Evolutionary conservation across 1,140 invertebrate genomes (phyloP), one percentile per base, ranked within the genome.

Genomic region (Harpegnathos saltator): DNA sequence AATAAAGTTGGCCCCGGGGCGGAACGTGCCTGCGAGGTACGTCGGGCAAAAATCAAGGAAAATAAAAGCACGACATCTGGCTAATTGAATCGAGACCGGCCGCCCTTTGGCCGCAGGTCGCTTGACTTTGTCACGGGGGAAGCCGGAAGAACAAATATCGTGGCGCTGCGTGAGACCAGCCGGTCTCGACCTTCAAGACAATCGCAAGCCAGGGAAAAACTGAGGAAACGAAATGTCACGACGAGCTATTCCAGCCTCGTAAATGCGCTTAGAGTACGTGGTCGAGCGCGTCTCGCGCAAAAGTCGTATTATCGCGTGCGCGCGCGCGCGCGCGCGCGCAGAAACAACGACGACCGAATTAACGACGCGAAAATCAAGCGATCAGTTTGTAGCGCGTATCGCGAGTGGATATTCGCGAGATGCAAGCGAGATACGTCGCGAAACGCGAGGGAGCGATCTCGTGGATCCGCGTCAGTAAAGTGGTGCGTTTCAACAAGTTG

Each of bases 31-130:
- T 33, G 12, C 50, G 33, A 68, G 29, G 48, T 22, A 26, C 7
- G 4, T 14, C 19, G 17, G 4, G 50, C 33, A 68, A 24, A 73
- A 81, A 72, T 81, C 68, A 52, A 33, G 77, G 54, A 81, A 61
- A 72, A 61, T 52, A 81, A 73, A 61, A 38, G n/a, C 33, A 61
- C 17, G 44, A 77, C 33, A 68, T 61, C 14, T 66, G 33, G 61
- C 26, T 83, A 83, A 83, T 62, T 83, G 73, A 83, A 24, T 62
- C n/a, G 38, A 48, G 24, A 83, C 15, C 48, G 14, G 19, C 7
- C 61, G 7, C 19, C 11, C 50, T 68, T 65, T 38, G 29, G 19
- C 26, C 48, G 5, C 38, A 52, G 38, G 24, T 44, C 38, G 38
- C 3, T 61, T 56, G 11, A 66, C 26, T 62, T 78, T 62, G 44